phyloP scores from a whole-genome alignment of 2,888 invertebrate genomes.

The Scaptodrosophila latifasciaeformis region DNA sequence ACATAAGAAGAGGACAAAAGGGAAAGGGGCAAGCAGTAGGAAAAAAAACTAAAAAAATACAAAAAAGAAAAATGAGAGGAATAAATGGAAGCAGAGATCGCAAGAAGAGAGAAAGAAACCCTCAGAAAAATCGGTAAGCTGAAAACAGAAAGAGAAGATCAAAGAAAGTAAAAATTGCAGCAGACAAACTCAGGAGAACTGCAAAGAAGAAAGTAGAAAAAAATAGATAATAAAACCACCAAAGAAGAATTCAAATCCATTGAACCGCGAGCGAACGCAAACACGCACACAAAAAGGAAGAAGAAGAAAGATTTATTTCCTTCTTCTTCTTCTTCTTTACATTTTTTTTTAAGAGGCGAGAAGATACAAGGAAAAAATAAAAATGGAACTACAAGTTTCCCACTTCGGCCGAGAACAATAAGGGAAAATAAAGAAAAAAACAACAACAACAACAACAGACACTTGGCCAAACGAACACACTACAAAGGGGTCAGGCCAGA shows the following conservation, averaged over 20 bases:
- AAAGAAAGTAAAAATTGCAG: constrained; percentile 19
- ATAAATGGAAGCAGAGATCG: background rate
- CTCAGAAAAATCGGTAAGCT: background rate
- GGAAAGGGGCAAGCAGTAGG: constrained; percentile 55
- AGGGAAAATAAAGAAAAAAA: constrained; percentile 27
- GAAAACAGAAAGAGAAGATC: background rate
- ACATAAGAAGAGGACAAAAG: too few relatives aligned
- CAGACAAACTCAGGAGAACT: too few relatives aligned
- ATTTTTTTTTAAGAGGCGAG: constrained; percentile 47
- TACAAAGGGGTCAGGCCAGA: background rate
- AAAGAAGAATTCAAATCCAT: too few relatives aligned
- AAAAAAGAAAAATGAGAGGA: background rate
- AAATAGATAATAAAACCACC: too few relatives aligned
- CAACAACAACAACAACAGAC: constrained; percentile 35
- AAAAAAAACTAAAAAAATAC: constrained; percentile 49
- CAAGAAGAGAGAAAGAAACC: background rate
- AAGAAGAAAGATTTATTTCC: constrained; percentile 9
- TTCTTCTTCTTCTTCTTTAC: too few relatives aligned
- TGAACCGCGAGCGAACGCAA: too few relatives aligned
- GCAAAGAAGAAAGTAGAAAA: too few relatives aligned
- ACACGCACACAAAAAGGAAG: background rate
- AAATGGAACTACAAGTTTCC: background rate
- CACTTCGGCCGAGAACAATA: background rate
- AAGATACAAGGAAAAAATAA: constrained; percentile 60
- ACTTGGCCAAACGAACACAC: too few relatives aligned